Percentiles rank a stretch among this genome's conserved stretches.
Evolutionary conservation across 2,888 invertebrate species (phyloP).

Genomic region (Dynastes grantii): DNA sequence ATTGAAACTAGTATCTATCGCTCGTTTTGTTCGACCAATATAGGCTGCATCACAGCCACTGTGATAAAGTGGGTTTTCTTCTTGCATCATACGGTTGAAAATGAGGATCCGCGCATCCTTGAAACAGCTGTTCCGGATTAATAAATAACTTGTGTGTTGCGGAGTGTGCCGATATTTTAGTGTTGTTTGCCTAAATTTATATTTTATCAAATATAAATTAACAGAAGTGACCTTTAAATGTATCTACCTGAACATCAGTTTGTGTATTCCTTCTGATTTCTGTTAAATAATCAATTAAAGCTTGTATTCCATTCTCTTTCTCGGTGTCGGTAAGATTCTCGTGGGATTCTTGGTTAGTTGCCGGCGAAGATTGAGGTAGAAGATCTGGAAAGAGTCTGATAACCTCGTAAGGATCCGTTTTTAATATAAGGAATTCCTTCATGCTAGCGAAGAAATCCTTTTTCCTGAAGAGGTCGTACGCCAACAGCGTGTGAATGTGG

Average conservation of each 20-base stretch:
- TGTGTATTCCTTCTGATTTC: constrained; percentile 79
- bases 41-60: not conserved
- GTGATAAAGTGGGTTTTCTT: not conserved
- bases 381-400: constrained; percentile 95
- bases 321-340: constrained; percentile 86
- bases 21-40: no score
- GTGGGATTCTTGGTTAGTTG: constrained; percentile 66
- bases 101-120: no score
- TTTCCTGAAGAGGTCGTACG: constrained; percentile 92
- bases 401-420: constrained; percentile 95
- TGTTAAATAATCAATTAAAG: constrained; percentile 92
- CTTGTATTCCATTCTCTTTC: constrained; percentile 88
- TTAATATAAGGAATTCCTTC: constrained; percentile 90
- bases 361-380: constrained; percentile 69
- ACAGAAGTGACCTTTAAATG: no score
- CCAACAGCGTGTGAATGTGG: constrained; percentile 92
- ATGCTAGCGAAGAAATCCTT: constrained; percentile 93
- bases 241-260: constrained; percentile 65
- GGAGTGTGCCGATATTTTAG: not conserved
- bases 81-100: no score
- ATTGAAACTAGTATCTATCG: no score
- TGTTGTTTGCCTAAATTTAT: constrained; percentile 54
- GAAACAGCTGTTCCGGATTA: no score
- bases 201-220: no score
- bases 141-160: no score